Conservation (phyloP, 2,113 vertebrate species). For the Bagarius yarrelli region DNA sequence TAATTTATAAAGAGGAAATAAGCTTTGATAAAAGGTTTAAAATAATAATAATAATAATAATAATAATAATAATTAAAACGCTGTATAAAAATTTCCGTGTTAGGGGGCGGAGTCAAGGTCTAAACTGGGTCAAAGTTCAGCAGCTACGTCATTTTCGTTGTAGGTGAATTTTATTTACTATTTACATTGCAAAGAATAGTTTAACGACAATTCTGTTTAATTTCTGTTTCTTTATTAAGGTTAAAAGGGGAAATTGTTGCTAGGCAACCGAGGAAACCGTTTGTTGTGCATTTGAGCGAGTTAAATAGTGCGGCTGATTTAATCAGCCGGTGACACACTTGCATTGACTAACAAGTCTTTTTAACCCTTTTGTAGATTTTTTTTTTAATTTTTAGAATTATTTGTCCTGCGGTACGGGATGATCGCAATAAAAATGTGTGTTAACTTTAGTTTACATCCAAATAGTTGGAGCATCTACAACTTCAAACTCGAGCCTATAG, state of each 20-base stretch:
- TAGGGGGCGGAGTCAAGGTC: background rate
- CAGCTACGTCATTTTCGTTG: background rate
- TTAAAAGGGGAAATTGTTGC: too few species aligned
- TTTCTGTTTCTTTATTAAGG: too few species aligned
- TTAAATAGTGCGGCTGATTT: background rate
- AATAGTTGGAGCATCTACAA: too few species aligned
- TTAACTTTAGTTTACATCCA: too few species aligned
- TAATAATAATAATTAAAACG: background rate
- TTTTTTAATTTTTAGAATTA: background rate
- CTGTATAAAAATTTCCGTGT: background rate
- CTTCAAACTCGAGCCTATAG: too few species aligned
- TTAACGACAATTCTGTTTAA: too few species aligned
- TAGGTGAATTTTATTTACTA: too few species aligned
- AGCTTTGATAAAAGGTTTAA: background rate
- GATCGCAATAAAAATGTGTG: background rate
- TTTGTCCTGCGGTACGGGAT: background rate
- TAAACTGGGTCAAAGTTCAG: background rate
- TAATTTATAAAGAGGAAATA: background rate
- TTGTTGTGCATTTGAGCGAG: background rate
- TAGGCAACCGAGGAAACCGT: background rate
- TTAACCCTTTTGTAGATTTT: background rate
- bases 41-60: background rate
- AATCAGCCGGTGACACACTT: background rate
- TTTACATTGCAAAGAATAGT: too few species aligned
- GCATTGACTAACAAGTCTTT: background rate